Evolutionary conservation across 2,113 vertebrate species (phyloP).

Genomic region (Phrynosoma platyrhinos): DNA sequence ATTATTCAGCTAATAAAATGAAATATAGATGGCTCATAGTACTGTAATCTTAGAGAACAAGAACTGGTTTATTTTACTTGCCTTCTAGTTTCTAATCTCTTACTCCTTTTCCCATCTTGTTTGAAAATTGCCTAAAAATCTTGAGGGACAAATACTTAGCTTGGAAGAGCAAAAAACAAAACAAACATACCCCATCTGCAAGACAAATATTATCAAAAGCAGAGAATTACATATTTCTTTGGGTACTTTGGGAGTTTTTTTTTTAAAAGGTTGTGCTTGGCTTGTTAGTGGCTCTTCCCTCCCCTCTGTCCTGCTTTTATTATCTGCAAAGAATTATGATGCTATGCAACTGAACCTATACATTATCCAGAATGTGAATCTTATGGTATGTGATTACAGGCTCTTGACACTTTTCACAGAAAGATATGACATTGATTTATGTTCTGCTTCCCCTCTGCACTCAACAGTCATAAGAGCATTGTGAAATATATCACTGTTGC

Average conservation of each 20-base stretch:
- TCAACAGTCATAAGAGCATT: background rate
- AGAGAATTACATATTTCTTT: background rate
- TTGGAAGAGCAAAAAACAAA: background rate
- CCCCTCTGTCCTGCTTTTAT: background rate
- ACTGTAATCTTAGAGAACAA: background rate
- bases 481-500: slow-evolving; percentile 42
- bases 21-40: background rate
- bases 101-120: background rate
- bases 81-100: background rate
- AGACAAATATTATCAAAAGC: slow-evolving; percentile 6
- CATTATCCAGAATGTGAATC: background rate
- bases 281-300: background rate
- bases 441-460: slow-evolving; percentile 22
- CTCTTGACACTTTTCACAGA: background rate
- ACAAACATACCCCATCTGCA: background rate
- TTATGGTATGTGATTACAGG: slow-evolving; percentile 53
- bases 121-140: background rate
- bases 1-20: background rate
- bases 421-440: background rate
- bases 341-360: background rate
- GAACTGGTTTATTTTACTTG: background rate
- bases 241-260: background rate
- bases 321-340: slow-evolving; percentile 1
- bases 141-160: background rate
- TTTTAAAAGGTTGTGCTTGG: background rate